Evolutionary conservation across 1,140 invertebrate genomes (phyloP).

Genomic region (Hyles euphorbiae): DNA sequence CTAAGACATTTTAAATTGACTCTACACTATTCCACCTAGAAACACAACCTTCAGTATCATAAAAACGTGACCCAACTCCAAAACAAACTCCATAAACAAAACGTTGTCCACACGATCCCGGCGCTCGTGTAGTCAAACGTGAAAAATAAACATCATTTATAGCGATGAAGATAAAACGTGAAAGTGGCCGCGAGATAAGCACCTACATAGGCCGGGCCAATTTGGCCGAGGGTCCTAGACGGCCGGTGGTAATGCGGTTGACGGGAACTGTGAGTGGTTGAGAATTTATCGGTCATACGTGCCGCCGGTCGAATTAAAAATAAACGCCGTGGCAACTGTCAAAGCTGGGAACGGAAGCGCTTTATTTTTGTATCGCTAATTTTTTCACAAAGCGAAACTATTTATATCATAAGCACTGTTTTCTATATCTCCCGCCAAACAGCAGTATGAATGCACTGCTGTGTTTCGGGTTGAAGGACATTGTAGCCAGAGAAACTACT

Average conservation of each 20-base stretch:
- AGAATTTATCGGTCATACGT: slow-evolving; percentile 66
- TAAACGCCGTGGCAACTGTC: slow-evolving; percentile 43
- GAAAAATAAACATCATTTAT: slow-evolving; percentile 14
- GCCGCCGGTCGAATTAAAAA: slow-evolving; percentile 64
- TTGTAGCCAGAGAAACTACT: too few relatives aligned
- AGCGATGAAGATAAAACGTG: slow-evolving; percentile 22
- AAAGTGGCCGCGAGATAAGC: slow-evolving; percentile 28
- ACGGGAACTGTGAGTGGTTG: slow-evolving; percentile 56
- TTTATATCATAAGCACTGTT: too few relatives aligned
- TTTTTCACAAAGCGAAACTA: too few relatives aligned
- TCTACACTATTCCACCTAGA: neutral
- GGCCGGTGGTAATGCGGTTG: slow-evolving; percentile 49
- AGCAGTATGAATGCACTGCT: too few relatives aligned
- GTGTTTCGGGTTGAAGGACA: too few relatives aligned
- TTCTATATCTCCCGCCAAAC: too few relatives aligned
- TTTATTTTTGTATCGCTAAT: too few relatives aligned
- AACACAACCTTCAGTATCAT: neutral
- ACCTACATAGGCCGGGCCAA: slow-evolving; percentile 46
- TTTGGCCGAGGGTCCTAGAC: slow-evolving; percentile 51
- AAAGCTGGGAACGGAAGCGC: slow-evolving; percentile 20
- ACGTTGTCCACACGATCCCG: slow-evolving; percentile 9
- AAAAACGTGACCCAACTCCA: slow-evolving; percentile 2
- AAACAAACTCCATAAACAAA: slow-evolving; percentile 10
- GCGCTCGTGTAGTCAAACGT: neutral
- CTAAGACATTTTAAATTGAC: too few relatives aligned